Conservation (phyloP, 2,888 invertebrate genomes). For the Smittia aterrima region DNA sequence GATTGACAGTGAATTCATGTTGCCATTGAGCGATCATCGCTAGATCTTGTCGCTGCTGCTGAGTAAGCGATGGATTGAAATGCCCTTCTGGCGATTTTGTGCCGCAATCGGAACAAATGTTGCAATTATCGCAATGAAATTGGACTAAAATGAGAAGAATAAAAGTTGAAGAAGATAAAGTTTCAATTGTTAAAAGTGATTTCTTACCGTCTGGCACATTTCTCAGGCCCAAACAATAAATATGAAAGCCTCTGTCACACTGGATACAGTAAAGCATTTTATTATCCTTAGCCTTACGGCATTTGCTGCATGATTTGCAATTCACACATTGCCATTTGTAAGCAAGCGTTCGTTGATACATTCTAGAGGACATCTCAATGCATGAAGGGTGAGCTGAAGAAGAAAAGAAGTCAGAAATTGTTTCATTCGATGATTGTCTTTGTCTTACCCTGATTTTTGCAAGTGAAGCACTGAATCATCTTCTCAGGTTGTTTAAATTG, state of each 20-base stretch:
- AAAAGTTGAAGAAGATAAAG: slow-evolving; percentile 36
- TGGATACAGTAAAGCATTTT: slow-evolving; percentile 93
- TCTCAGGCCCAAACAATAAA: slow-evolving; percentile 81
- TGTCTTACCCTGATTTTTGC: slow-evolving; percentile 60
- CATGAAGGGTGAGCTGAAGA: slow-evolving; percentile 78
- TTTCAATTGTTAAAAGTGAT: slow-evolving; percentile 8
- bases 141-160: slow-evolving; percentile 56
- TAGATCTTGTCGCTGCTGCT: slow-evolving; percentile 53
- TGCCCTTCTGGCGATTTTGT: slow-evolving; percentile 57
- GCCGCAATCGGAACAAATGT: slow-evolving; percentile 65
- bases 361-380: slow-evolving; percentile 78
- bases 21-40: slow-evolving; percentile 47
- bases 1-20: slow-evolving; percentile 53
- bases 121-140: slow-evolving; percentile 85
- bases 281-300: slow-evolving; percentile 76
- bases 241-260: slow-evolving; percentile 92
- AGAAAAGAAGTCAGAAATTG: slow-evolving; percentile 38
- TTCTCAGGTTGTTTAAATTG: slow-evolving; percentile 60
- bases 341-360: slow-evolving; percentile 76
- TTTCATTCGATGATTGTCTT: neutral
- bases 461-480: slow-evolving; percentile 61
- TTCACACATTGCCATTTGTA: slow-evolving; percentile 94
- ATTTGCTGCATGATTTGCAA: slow-evolving; percentile 86
- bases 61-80: slow-evolving; percentile 53
- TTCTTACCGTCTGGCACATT: slow-evolving; percentile 72